These are phyloP conservation scores for Netelia virgata DNA, from an alignment of 2,888 invertebrate species.

Conservation along the genomic window DNA sequence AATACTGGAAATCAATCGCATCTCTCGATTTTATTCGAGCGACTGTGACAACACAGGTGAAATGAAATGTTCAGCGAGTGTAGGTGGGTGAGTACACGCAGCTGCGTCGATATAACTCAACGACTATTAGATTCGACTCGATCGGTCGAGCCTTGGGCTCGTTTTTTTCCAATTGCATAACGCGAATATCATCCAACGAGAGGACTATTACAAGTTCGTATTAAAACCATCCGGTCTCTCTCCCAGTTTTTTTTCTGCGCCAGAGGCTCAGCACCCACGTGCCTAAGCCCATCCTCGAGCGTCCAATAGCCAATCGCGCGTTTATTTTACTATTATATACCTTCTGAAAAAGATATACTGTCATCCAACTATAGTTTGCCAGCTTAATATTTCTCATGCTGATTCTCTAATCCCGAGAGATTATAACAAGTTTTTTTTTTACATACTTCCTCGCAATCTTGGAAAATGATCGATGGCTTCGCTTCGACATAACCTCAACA, in stretches of 20 bases:
- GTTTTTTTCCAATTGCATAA: constrained; percentile 79
- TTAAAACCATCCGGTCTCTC: constrained; percentile 58
- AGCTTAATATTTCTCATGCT: neutral
- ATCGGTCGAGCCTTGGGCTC: constrained; percentile 78
- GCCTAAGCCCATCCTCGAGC: constrained; percentile 47
- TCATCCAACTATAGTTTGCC: neutral
- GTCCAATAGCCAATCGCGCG: constrained; percentile 12
- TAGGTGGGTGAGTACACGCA: constrained; percentile 44
- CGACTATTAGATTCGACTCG: constrained; percentile 9
- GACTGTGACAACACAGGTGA: constrained; percentile 22
- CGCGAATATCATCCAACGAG: constrained; percentile 43
- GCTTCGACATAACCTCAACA: neutral
- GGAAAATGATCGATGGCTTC: neutral
- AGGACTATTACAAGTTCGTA: constrained; percentile 55
- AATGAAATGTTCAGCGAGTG: constrained; percentile 27
- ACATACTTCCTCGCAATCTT: neutral
- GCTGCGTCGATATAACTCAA: neutral
- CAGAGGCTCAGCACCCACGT: constrained; percentile 53
- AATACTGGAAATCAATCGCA: neutral
- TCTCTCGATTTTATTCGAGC: constrained; percentile 27
- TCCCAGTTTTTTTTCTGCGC: neutral
- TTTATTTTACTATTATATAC: constrained; percentile 12
- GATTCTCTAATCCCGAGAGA: neutral
- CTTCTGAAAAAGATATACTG: constrained; percentile 31
- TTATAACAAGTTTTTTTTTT: neutral